Evolutionary conservation across 2,113 vertebrate genomes (phyloP).

Genomic region (Nansenia antarctica): DNA sequence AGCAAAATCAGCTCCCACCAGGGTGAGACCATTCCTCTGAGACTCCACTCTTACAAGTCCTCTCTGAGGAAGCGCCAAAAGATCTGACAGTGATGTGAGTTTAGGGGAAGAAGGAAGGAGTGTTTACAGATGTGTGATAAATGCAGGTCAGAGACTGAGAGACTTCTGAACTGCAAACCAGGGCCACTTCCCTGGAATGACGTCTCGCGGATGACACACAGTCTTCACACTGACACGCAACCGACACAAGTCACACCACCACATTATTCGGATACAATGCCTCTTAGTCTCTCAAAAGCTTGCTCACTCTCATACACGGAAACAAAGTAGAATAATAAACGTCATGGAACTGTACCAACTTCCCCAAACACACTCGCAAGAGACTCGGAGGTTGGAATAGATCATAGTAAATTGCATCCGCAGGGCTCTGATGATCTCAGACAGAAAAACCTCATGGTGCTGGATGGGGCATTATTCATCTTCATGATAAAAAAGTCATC

Average conservation of each 20-base stretch:
- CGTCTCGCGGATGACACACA: conserved; percentile 17
- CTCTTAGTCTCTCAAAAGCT: background rate
- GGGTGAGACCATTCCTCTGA: conserved; percentile 18
- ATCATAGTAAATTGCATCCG: no score
- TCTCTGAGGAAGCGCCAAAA: background rate
- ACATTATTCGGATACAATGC: background rate
- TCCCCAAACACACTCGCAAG: no score
- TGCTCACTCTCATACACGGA: background rate
- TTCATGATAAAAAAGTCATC: no score
- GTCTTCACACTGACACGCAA: conserved; percentile 10
- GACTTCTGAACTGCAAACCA: background rate
- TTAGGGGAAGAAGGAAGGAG: background rate
- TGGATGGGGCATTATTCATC: no score
- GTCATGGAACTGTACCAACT: no score
- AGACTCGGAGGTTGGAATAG: no score
- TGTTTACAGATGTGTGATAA: background rate
- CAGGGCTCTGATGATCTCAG: no score
- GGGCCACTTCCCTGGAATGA: background rate
- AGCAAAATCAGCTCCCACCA: conserved; percentile 31
- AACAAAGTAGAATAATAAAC: no score
- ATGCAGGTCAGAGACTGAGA: background rate
- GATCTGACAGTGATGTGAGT: conserved; percentile 20
- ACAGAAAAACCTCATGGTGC: no score
- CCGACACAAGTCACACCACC: background rate
- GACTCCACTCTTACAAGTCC: background rate